Percentiles rank a stretch among this genome's conserved stretches.
phyloP scores from a whole-genome alignment of 2,888 invertebrate species.

The Diplazon laetatorius region DNA sequence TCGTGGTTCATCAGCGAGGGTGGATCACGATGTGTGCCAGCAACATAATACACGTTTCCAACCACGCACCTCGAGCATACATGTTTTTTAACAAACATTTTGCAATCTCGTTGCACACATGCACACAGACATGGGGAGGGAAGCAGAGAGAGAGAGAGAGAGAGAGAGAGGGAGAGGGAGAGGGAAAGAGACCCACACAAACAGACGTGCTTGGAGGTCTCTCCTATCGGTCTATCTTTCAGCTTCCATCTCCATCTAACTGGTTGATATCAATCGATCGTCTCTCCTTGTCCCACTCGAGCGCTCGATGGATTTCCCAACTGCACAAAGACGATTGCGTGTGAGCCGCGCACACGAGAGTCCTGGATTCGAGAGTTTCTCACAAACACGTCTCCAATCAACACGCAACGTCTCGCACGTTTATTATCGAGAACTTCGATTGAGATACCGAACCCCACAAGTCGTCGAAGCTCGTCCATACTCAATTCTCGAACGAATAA shows the following conservation, averaged over 20 bases:
- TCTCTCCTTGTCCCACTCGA: slow-evolving; percentile 26
- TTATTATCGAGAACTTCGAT: slow-evolving; percentile 31
- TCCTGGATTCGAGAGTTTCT: slow-evolving; percentile 30
- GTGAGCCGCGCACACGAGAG: slow-evolving; percentile 11
- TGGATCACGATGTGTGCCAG: slow-evolving; percentile 20
- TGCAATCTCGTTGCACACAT: not conserved
- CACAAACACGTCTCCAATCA: slow-evolving; percentile 37
- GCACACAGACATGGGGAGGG: slow-evolving; percentile 3
- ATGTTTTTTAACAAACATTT: slow-evolving; percentile 15
- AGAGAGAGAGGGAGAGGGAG: too few species aligned
- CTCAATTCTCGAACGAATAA: too few species aligned
- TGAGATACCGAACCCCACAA: slow-evolving; percentile 5
- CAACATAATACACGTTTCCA: slow-evolving; percentile 6
- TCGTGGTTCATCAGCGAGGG: slow-evolving; percentile 12
- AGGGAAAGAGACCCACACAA: too few species aligned
- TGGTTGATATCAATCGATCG: slow-evolving; percentile 45
- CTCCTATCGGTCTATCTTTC: slow-evolving; percentile 1
- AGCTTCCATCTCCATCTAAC: slow-evolving; percentile 27
- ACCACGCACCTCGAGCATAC: slow-evolving; percentile 8
- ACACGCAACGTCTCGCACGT: slow-evolving; percentile 29
- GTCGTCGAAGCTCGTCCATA: not conserved
- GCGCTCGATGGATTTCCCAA: slow-evolving; percentile 45
- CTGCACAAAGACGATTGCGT: slow-evolving; percentile 25
- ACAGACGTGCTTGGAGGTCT: not conserved
- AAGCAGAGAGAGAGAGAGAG: too few species aligned